Percentiles rank a stretch among this genome's conserved stretches.
Evolutionary conservation across 2,888 invertebrate species (phyloP).

Genomic region (Ganaspis brasiliensis): DNA sequence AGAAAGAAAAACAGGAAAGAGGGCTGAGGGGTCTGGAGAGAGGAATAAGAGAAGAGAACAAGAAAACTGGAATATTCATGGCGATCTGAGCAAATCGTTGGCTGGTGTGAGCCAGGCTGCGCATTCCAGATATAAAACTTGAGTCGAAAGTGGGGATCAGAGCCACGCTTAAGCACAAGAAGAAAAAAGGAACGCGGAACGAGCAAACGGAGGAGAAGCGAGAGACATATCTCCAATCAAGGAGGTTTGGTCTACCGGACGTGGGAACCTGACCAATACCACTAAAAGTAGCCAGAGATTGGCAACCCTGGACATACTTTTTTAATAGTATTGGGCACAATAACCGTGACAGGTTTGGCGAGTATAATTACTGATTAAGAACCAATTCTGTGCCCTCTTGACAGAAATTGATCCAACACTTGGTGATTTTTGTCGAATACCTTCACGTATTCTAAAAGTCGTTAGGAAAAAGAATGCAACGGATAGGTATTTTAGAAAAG

Average conservation of each 20-base stretch:
- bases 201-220: conserved; percentile 41
- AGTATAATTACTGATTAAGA: conserved; percentile 62
- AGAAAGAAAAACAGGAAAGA: neutral
- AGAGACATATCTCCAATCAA: conserved; percentile 45
- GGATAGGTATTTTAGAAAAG: neutral
- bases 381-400: conserved; percentile 45
- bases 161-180: conserved; percentile 67
- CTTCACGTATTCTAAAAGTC: conserved; percentile 19
- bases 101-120: conserved; percentile 55
- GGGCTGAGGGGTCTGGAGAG: conserved; percentile 51
- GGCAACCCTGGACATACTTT: conserved; percentile 45
- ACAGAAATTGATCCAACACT: conserved; percentile 17
- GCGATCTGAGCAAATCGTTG: conserved; percentile 55
- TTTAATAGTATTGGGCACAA: conserved; percentile 43
- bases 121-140: conserved; percentile 66
- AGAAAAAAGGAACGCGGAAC: conserved; percentile 42
- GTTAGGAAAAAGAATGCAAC: neutral
- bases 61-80: conserved; percentile 59
- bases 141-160: conserved; percentile 53
- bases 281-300: conserved; percentile 50
- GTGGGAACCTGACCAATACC: conserved; percentile 72
- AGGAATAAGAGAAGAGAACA: conserved; percentile 26
- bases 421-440: neutral
- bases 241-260: conserved; percentile 72
- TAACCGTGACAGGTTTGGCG: conserved; percentile 48